Evolutionary conservation across 2,113 vertebrate genomes (phyloP).

Genomic region (Prunella fulvescens): DNA sequence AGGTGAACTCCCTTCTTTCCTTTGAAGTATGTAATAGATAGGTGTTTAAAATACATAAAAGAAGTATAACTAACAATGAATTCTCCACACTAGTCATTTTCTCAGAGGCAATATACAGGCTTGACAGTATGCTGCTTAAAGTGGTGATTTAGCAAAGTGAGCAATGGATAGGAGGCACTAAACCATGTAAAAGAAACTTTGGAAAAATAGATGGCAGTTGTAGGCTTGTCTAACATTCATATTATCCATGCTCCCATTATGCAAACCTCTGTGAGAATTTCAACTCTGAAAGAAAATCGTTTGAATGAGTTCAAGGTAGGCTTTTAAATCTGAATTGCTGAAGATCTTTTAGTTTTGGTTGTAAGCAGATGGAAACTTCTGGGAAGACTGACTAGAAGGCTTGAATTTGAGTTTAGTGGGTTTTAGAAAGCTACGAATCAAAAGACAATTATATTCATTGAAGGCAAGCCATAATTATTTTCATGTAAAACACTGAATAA

Average conservation of each 20-base stretch:
- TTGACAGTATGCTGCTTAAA: background rate
- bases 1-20: background rate
- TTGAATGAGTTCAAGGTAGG: background rate
- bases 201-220: background rate
- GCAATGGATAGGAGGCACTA: background rate
- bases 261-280: background rate
- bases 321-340: background rate
- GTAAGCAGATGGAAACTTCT: background rate
- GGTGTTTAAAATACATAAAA: background rate
- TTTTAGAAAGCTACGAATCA: background rate
- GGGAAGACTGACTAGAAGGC: background rate
- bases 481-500: background rate
- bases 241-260: background rate
- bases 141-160: background rate
- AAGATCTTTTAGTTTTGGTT: background rate
- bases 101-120: background rate
- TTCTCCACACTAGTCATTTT: background rate
- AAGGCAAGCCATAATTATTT: background rate
- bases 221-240: background rate
- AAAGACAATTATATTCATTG: background rate
- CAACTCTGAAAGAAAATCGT: background rate
- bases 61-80: background rate
- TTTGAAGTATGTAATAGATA: background rate
- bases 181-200: background rate
- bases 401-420: background rate